Conservation (phyloP, 2,888 invertebrate species). For the Cerastis rubricosa region DNA sequence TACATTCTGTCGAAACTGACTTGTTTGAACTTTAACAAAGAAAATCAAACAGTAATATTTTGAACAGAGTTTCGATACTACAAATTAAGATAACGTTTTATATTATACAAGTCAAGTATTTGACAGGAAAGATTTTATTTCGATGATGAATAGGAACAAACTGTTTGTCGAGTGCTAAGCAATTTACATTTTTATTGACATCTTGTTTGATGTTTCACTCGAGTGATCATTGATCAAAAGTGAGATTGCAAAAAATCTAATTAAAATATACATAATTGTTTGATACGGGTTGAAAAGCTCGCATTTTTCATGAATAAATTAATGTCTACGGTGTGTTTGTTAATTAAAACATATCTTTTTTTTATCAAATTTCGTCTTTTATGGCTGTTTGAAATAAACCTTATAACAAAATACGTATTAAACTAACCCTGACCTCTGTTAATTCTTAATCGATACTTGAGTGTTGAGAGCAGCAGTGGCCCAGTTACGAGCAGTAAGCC, state of each 20-base stretch:
- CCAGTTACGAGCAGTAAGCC: too few relatives aligned
- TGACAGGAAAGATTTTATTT: constrained; percentile 40
- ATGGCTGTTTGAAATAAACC: not conserved
- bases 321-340: constrained; percentile 6
- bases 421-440: not conserved
- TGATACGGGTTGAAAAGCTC: constrained; percentile 16
- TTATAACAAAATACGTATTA: not conserved
- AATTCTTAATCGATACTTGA: not conserved
- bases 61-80: constrained; percentile 18
- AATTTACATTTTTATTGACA: constrained; percentile 61
- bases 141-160: constrained; percentile 25
- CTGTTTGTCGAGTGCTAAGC: constrained; percentile 29
- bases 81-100: constrained; percentile 34
- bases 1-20: constrained; percentile 21
- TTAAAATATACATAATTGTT: constrained; percentile 42
- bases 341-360: constrained; percentile 22
- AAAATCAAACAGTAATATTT: constrained; percentile 17
- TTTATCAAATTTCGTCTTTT: constrained; percentile 5
- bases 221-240: constrained; percentile 48
- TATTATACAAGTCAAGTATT: constrained; percentile 41
- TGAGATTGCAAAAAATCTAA: constrained; percentile 42
- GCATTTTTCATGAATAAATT: constrained; percentile 49
- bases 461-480: too few relatives aligned
- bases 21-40: constrained; percentile 30
- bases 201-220: constrained; percentile 46